Evolutionary conservation across 2,888 invertebrate species (phyloP).

Genomic region (Netelia melanura): DNA sequence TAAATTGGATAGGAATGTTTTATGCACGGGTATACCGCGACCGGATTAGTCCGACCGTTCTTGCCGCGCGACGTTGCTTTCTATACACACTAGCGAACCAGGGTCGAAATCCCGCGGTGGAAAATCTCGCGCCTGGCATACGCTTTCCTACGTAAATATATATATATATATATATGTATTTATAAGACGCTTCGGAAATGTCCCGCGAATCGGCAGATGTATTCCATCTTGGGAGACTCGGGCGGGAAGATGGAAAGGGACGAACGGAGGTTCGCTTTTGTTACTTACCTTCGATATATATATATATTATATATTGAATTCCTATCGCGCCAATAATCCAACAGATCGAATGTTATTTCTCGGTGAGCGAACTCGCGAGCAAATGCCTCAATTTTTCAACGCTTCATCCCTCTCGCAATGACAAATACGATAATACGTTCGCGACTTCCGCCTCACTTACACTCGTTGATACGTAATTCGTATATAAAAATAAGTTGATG

Average conservation of each 20-base stretch:
- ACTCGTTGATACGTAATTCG: neutral
- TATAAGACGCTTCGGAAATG: slow-evolving; percentile 14
- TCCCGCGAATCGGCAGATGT: slow-evolving; percentile 55
- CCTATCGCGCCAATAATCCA: slow-evolving; percentile 21
- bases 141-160: neutral
- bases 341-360: slow-evolving; percentile 46
- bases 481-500: no score
- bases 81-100: slow-evolving; percentile 16
- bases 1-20: slow-evolving; percentile 76
- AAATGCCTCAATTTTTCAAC: slow-evolving; percentile 44
- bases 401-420: neutral
- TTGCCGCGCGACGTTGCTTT: slow-evolving; percentile 33
- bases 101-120: neutral
- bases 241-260: neutral
- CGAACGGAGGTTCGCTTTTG: neutral
- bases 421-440: slow-evolving; percentile 35
- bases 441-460: neutral
- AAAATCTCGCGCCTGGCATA: slow-evolving; percentile 1
- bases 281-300: neutral
- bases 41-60: slow-evolving; percentile 62
- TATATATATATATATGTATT: neutral
- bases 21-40: slow-evolving; percentile 65
- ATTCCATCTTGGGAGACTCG: slow-evolving; percentile 41
- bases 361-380: slow-evolving; percentile 40
- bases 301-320: neutral